These are phyloP conservation scores for Biston betularia DNA, from an alignment of 2,888 invertebrate species.

Conservation along the genomic window DNA sequence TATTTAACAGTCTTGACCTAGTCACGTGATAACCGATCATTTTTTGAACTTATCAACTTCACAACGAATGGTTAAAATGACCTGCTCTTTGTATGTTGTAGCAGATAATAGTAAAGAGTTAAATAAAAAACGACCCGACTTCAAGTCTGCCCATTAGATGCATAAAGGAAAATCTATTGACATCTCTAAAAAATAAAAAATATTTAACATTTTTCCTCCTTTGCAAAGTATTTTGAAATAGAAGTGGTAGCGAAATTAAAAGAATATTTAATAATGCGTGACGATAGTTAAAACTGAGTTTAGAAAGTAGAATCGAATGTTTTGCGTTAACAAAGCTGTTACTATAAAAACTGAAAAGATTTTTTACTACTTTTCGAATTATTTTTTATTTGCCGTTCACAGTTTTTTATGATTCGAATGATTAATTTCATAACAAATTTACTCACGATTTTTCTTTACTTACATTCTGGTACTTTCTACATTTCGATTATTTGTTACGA, in stretches of 20 bases:
- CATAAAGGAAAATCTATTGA: no score
- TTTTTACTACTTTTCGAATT: constrained; percentile 2
- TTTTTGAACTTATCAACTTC: neutral
- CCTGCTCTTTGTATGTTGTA: no score
- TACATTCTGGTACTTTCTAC: neutral
- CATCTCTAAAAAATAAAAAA: no score
- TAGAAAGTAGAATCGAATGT: constrained; percentile 12
- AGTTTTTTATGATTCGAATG: neutral
- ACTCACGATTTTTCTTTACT: neutral
- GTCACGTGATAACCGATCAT: neutral
- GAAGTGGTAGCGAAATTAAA: constrained; percentile 11
- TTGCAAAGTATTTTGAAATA: neutral
- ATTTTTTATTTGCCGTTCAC: neutral
- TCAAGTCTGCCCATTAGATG: no score
- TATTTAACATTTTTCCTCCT: neutral
- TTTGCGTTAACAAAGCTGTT: constrained; percentile 18
- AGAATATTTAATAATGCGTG: constrained; percentile 17
- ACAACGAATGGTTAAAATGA: neutral
- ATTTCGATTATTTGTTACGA: neutral
- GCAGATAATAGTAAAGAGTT: no score
- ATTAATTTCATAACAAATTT: neutral
- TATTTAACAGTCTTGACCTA: neutral
- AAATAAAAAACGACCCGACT: no score
- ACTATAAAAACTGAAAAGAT: constrained; percentile 14
- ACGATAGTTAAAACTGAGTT: constrained; percentile 14